phyloP scores from a whole-genome alignment of 2,888 invertebrate genomes.

The Chorisops tibialis region DNA sequence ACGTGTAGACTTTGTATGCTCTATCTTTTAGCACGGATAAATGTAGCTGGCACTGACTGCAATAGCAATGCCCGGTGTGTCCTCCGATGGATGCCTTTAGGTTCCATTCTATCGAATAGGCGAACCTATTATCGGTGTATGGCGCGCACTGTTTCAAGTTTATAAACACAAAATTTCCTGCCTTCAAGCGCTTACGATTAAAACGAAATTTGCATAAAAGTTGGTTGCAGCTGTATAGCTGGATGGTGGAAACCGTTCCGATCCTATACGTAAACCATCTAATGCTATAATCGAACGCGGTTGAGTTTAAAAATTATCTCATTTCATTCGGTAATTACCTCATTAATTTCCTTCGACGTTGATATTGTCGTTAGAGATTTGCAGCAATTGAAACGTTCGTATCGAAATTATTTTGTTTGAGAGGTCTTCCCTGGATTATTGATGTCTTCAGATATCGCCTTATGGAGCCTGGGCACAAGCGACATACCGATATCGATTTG shows the following conservation, averaged over 20 bases:
- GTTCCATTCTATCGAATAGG: too few relatives aligned
- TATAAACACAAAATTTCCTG: not conserved
- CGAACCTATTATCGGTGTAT: too few relatives aligned
- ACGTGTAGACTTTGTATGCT: too few relatives aligned
- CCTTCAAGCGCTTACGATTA: not conserved
- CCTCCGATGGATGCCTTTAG: too few relatives aligned
- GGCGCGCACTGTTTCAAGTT: not conserved
- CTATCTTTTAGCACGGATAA: too few relatives aligned
- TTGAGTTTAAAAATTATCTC: too few relatives aligned
- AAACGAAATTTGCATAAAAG: not conserved
- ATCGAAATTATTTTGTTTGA: not conserved
- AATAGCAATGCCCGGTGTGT: too few relatives aligned
- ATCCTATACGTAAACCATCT: not conserved
- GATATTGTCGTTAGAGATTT: not conserved
- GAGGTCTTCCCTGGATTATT: not conserved
- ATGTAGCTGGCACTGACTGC: too few relatives aligned
- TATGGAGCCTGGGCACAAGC: not conserved
- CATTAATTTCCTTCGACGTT: not conserved
- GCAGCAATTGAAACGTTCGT: constrained; percentile 8
- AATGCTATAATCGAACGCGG: not conserved
- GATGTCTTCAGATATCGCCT: too few relatives aligned
- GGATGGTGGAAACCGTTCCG: not conserved
- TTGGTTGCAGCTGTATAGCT: not conserved
- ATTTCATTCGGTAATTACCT: not conserved
- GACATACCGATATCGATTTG: not conserved